These are phyloP conservation scores for Philypnodon macrostomus DNA, from an alignment of 2,797 vertebrate genomes.

Conservation along the genomic window DNA sequence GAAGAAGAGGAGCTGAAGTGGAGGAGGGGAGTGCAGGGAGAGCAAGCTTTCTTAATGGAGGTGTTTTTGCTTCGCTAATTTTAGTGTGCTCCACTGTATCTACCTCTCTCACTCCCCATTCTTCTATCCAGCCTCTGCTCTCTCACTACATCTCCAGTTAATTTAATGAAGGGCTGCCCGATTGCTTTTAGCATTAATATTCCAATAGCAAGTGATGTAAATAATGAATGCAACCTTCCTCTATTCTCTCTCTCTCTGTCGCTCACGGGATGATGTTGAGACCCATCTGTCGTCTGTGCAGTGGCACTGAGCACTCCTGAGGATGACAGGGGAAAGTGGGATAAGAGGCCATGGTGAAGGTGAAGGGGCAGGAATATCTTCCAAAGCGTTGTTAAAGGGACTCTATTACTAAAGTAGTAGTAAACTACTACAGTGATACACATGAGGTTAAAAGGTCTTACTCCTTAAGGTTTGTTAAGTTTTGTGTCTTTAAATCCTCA, in stretches of 20 bases:
- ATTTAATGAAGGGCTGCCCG: slow-evolving; percentile 83
- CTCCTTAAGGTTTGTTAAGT: too few relatives aligned
- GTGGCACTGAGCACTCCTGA: slow-evolving; percentile 71
- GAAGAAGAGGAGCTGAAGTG: slow-evolving; percentile 42
- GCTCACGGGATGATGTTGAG: slow-evolving; percentile 74
- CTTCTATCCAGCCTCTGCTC: slow-evolving; percentile 46
- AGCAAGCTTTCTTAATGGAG: slow-evolving; percentile 78
- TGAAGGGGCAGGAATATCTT: slow-evolving; percentile 15
- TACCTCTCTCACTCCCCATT: slow-evolving; percentile 31
- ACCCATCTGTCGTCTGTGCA: slow-evolving; percentile 76
- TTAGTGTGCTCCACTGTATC: slow-evolving; percentile 65
- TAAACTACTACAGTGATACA: too few relatives aligned
- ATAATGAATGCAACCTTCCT: slow-evolving; percentile 82
- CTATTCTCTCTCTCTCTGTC: slow-evolving; percentile 53
- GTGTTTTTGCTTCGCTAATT: slow-evolving; percentile 84
- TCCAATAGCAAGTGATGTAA: slow-evolving; percentile 82
- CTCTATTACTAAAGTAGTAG: too few relatives aligned
- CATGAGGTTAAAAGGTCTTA: too few relatives aligned
- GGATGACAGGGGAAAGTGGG: slow-evolving; percentile 63
- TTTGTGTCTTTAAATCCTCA: too few relatives aligned
- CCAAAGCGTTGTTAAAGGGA: too few relatives aligned
- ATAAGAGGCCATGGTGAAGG: slow-evolving; percentile 53
- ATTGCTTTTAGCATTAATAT: slow-evolving; percentile 93
- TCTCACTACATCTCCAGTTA: slow-evolving; percentile 75
- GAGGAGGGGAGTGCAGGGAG: slow-evolving; percentile 50